A percentile compares a stretch with the other conserved stretches of the same genome.
Conservation (phyloP, 2,113 vertebrate genomes). For the Cyphomyrus discorhynchus region DNA sequence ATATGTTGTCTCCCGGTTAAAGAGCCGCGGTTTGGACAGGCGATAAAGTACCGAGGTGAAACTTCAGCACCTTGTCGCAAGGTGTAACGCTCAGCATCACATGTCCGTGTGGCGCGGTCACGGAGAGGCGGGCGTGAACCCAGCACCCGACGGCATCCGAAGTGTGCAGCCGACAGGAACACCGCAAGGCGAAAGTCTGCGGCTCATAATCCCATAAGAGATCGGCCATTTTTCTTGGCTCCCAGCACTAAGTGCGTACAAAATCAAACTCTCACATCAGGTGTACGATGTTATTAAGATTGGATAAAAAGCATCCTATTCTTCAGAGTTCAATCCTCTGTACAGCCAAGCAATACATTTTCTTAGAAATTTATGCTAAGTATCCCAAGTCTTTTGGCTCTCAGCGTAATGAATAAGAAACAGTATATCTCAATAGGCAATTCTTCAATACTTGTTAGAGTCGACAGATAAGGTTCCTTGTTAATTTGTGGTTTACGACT, state of each 20-base stretch:
- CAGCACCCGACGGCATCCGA: background rate
- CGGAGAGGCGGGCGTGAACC: background rate
- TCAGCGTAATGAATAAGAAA: background rate
- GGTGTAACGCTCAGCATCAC: background rate
- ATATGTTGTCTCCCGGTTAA: constrained; percentile 49
- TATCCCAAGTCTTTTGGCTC: background rate
- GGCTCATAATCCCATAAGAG: background rate
- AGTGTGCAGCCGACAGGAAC: background rate
- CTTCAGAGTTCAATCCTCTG: background rate
- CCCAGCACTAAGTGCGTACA: background rate
- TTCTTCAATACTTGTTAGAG: constrained; percentile 31
- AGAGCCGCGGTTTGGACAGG: background rate
- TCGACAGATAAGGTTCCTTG: constrained; percentile 26
- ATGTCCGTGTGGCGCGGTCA: background rate
- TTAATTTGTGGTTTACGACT: constrained; percentile 47
- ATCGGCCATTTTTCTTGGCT: background rate
- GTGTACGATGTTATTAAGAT: background rate
- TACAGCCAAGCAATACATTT: background rate
- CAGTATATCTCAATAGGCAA: constrained; percentile 11
- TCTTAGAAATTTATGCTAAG: background rate
- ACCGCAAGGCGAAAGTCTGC: background rate
- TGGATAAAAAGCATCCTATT: background rate
- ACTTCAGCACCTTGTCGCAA: constrained; percentile 9
- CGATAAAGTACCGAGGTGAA: constrained; percentile 29
- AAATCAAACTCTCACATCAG: background rate